These are phyloP conservation scores for Melanostoma mellinum DNA, from an alignment of 2,888 invertebrate genomes.

Conservation along the genomic window DNA sequence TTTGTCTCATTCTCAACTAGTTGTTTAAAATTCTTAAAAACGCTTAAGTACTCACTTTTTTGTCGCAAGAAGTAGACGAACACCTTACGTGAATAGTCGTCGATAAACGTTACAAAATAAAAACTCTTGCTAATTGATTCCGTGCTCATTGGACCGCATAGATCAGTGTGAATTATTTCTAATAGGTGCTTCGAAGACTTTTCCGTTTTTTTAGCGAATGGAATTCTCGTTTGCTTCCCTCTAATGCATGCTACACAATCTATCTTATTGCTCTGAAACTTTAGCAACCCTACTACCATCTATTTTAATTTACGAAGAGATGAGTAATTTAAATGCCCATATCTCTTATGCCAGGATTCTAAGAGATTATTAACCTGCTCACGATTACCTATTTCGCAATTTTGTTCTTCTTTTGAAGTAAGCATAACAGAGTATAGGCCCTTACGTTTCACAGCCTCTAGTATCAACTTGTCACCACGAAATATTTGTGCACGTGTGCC, in stretches of 20 bases:
- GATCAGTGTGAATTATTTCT: constrained; percentile 23
- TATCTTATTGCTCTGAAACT: constrained; percentile 11
- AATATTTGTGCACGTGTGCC: constrained; percentile 8
- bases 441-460: constrained; percentile 24
- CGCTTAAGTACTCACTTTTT: constrained; percentile 26
- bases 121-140: too few relatives aligned
- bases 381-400: neutral
- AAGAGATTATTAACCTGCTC: constrained; percentile 13
- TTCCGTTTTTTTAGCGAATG: constrained; percentile 18
- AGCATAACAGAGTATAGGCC: constrained; percentile 22
- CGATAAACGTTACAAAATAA: constrained; percentile 37
- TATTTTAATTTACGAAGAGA: constrained; percentile 30
- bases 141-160: too few relatives aligned
- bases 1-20: constrained; percentile 23
- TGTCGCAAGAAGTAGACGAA: constrained; percentile 19
- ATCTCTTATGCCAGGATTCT: constrained; percentile 48
- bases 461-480: neutral
- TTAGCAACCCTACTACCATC: constrained; percentile 50
- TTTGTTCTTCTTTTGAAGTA: neutral
- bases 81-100: constrained; percentile 37
- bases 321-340: constrained; percentile 36
- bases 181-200: constrained; percentile 34
- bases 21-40: constrained; percentile 30
- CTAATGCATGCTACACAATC: constrained; percentile 35
- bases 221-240: constrained; percentile 36